Percentiles rank a stretch among this genome's conserved stretches.
Conservation (phyloP, 2,797 vertebrate genomes). For the Notoglanidium macrostoma region DNA sequence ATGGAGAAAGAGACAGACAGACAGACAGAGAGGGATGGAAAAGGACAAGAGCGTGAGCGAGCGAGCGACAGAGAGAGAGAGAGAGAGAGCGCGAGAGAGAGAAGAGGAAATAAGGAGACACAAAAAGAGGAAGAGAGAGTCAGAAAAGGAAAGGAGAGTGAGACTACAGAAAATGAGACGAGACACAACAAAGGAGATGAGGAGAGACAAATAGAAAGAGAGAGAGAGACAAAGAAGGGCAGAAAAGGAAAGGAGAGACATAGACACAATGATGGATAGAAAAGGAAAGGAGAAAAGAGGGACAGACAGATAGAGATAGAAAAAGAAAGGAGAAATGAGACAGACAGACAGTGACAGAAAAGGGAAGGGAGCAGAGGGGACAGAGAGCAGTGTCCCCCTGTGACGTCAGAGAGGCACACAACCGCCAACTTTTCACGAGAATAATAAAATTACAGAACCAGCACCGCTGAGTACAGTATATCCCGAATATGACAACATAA, state of each 20-base stretch:
- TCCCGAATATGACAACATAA: background rate
- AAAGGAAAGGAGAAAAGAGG: background rate
- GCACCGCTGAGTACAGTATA: background rate
- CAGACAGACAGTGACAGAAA: background rate
- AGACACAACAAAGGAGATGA: background rate
- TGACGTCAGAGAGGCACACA: background rate
- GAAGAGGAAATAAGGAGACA: background rate
- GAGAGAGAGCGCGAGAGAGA: no score
- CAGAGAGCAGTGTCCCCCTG: background rate
- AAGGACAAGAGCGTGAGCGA: background rate
- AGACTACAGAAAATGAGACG: no score
- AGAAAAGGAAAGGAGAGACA: background rate
- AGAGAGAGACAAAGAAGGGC: background rate
- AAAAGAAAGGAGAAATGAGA: no score
- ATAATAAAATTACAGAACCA: background rate
- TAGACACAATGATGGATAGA: background rate
- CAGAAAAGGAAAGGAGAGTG: background rate
- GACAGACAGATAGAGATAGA: background rate
- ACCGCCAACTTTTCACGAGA: background rate
- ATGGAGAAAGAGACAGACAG: background rate
- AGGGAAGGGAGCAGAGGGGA: background rate
- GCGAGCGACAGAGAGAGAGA: no score
- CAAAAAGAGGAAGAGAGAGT: background rate
- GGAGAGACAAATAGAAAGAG: background rate
- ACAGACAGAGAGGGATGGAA: background rate